Percentiles rank a stretch among this genome's conserved stretches.
Conservation (phyloP, 2,113 vertebrate genomes). For the Campylomormyrus numenius region DNA sequence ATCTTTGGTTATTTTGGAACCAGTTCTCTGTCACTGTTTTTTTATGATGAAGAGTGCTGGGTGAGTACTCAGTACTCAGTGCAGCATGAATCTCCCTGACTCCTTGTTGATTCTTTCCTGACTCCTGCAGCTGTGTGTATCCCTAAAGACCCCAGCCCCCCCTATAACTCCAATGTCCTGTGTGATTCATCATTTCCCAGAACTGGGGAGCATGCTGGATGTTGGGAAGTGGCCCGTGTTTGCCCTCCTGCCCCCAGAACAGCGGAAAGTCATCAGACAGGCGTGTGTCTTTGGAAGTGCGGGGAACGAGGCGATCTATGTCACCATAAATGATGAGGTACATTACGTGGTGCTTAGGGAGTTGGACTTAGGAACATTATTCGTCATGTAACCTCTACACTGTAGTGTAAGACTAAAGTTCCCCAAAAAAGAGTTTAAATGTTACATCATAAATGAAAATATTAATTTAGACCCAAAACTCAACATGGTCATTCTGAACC, state of each 20-base stretch:
- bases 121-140: neutral
- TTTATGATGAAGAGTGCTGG: neutral
- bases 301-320: slow-evolving; percentile 72
- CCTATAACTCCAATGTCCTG: neutral
- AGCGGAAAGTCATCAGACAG: slow-evolving; percentile 64
- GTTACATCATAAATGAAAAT: neutral
- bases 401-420: neutral
- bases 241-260: slow-evolving; percentile 69
- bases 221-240: slow-evolving; percentile 79
- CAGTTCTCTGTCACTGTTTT: neutral
- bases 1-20: neutral
- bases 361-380: neutral
- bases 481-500: neutral
- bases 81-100: neutral
- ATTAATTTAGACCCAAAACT: neutral
- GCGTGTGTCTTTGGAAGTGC: slow-evolving; percentile 72
- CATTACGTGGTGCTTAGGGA: neutral
- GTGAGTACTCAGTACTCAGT: neutral
- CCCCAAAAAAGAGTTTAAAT: no score
- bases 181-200: neutral
- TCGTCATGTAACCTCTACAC: neutral
- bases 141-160: neutral
- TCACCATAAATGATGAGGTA: slow-evolving; percentile 73
- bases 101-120: neutral
- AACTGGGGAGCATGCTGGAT: slow-evolving; percentile 66